phyloP scores from a whole-genome alignment of 2,113 vertebrate species.

The Oryzias woworae region DNA sequence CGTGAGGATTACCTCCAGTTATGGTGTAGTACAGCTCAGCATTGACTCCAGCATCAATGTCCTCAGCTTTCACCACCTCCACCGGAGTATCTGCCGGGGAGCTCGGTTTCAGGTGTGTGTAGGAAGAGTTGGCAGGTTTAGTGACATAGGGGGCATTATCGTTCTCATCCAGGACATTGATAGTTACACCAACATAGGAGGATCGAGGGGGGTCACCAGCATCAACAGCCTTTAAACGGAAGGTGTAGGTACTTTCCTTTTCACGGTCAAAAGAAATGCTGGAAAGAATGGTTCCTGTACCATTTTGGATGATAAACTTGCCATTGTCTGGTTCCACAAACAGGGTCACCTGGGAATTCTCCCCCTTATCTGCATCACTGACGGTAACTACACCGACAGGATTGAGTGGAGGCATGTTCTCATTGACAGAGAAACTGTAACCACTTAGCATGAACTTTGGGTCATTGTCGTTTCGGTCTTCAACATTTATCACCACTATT shows the following conservation, averaged over 20 bases:
- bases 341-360: constrained; percentile 87
- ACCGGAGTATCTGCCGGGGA: constrained; percentile 85
- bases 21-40: constrained; percentile 89
- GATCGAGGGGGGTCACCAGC: constrained; percentile 89
- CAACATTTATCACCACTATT: constrained; percentile 86
- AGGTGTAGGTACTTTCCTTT: constrained; percentile 95
- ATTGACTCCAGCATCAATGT: constrained; percentile 89
- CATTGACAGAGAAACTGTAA: constrained; percentile 96
- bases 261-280: constrained; percentile 96
- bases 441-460: constrained; percentile 95
- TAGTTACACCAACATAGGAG: constrained; percentile 93
- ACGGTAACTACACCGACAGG: constrained; percentile 96
- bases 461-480: constrained; percentile 96
- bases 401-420: constrained; percentile 93
- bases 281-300: constrained; percentile 93
- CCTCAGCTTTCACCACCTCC: constrained; percentile 91
- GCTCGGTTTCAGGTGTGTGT: constrained; percentile 84
- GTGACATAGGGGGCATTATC: constrained; percentile 96
- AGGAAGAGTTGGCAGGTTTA: constrained; percentile 91
- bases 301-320: constrained; percentile 96
- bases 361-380: constrained; percentile 90
- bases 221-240: constrained; percentile 92
- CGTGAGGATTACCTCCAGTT: constrained; percentile 90
- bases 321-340: constrained; percentile 94
- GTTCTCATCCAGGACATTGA: constrained; percentile 96